These are phyloP conservation scores for Pocota personata DNA, from an alignment of 2,888 invertebrate genomes.

Conservation along the genomic window DNA sequence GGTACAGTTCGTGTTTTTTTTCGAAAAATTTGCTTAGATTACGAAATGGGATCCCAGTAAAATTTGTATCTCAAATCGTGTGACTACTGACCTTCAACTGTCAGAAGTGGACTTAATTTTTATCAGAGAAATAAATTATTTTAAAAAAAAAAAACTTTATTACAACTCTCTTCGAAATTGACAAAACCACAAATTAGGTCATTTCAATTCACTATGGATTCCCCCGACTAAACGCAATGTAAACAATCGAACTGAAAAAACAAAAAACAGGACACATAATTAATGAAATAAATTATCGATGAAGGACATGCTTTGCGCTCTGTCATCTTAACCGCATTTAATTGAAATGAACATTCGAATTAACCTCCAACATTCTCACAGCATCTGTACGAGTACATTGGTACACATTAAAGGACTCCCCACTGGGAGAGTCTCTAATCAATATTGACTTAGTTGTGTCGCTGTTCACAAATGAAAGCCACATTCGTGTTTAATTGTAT, in stretches of 20 bases:
- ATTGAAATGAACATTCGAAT: constrained; percentile 30
- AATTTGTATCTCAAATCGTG: too few species aligned
- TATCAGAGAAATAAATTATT: too few species aligned
- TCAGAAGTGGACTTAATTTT: too few species aligned
- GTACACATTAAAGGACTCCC: not conserved
- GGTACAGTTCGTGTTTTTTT: too few species aligned
- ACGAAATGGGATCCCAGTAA: too few species aligned
- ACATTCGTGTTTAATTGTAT: not conserved
- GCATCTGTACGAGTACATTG: not conserved
- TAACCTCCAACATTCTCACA: not conserved
- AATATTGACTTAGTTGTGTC: not conserved
- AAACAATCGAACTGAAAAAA: constrained; percentile 3
- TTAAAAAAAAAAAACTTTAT: not conserved
- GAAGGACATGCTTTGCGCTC: not conserved
- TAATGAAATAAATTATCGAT: not conserved
- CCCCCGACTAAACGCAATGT: not conserved
- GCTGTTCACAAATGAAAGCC: not conserved
- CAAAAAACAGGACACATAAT: constrained; percentile 12
- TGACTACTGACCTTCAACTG: too few species aligned
- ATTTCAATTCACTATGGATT: constrained; percentile 1
- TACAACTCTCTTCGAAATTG: too few species aligned
- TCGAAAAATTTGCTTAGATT: too few species aligned
- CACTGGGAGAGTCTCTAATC: not conserved
- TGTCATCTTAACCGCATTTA: constrained; percentile 33
- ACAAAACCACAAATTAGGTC: constrained; percentile 26